Evolutionary conservation across 1,140 invertebrate species (phyloP), one percentile per base, ranked within the genome.

Genomic region (Cataglyphis hispanica): DNA sequence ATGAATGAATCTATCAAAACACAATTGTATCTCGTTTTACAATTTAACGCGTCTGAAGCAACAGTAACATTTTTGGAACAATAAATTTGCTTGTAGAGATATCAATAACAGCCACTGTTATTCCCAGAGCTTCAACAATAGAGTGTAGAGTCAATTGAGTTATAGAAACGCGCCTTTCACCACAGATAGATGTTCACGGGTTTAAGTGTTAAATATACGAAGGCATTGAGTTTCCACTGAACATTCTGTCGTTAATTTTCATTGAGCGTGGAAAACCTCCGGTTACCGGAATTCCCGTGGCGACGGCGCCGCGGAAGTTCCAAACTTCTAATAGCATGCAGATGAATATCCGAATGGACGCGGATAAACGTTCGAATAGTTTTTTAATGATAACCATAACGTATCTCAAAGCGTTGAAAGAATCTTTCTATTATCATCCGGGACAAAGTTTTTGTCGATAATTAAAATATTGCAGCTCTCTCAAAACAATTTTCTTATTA

Each of bases 191-290:
- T 67, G 22, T 46, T 56, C 34, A 27, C 43, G 10, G 31, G 64
- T 58, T 50, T 27, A 80, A 69, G 50, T 80, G 64, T 56, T 69
- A 69, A 80, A 80, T 50, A 19, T 50, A 80, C 37, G 34, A 16
- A 56, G 37, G 63, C 31, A 25, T 22, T 8, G 63, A 80, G 63
- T 80, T 80, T 69, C 63, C 63, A 8, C 6, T 34, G 22, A 69
- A 69, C 63, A 69, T 69, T 40, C 46, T 22, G 25, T 69, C 64
- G 64, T 80, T 80, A 80, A 80, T 80, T 80, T 80, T 80, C 77
- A 53, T 63, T 22, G 34, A 25, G 6, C 34, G 46, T 16, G 10
- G 63, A 67, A 34, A 80, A 64, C 61, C n/a, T 50, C 43, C 16
- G 46, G 63, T 80, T 80, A 27, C 31, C 63, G 63, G 22, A 80